phyloP scores from a whole-genome alignment of 2,888 invertebrate genomes.

The Caenorhabditis sp. region DNA sequence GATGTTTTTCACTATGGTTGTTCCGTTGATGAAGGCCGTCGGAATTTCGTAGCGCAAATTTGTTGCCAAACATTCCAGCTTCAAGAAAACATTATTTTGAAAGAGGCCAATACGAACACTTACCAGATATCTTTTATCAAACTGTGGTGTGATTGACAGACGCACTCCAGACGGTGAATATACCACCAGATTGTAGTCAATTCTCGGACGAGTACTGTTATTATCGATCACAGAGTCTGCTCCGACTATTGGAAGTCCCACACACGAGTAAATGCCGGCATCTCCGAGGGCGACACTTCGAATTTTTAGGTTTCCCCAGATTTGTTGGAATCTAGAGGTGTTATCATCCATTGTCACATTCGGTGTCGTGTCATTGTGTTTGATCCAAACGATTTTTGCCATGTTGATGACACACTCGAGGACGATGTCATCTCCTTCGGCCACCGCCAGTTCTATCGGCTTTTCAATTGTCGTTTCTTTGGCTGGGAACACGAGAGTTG shows the following conservation, averaged over 20 bases:
- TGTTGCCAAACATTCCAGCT: constrained; percentile 71
- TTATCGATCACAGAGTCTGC: constrained; percentile 14
- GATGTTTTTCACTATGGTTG: constrained; percentile 70
- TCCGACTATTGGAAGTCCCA: constrained; percentile 50
- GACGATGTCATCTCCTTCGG: constrained; percentile 70
- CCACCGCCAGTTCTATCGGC: constrained; percentile 69
- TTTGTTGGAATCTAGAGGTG: constrained; percentile 67
- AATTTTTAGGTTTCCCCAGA: constrained; percentile 75
- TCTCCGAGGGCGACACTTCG: constrained; percentile 49
- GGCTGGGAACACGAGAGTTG: constrained; percentile 66
- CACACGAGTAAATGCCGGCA: constrained; percentile 43
- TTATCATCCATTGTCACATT: constrained; percentile 66
- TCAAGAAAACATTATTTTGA: constrained; percentile 10
- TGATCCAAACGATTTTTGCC: constrained; percentile 69
- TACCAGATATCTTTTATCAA: constrained; percentile 65
- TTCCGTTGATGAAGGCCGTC: constrained; percentile 75
- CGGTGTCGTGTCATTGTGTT: constrained; percentile 65
- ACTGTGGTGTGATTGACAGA: constrained; percentile 57
- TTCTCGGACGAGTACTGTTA: constrained; percentile 36
- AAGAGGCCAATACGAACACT: neutral
- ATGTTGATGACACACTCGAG: constrained; percentile 75
- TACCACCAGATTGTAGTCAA: constrained; percentile 73
- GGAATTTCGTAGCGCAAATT: constrained; percentile 76
- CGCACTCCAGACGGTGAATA: constrained; percentile 72
- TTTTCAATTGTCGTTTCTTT: constrained; percentile 53